Evolutionary conservation across 1,140 invertebrate genomes (phyloP).

Genomic region (Aphidius ervi): DNA sequence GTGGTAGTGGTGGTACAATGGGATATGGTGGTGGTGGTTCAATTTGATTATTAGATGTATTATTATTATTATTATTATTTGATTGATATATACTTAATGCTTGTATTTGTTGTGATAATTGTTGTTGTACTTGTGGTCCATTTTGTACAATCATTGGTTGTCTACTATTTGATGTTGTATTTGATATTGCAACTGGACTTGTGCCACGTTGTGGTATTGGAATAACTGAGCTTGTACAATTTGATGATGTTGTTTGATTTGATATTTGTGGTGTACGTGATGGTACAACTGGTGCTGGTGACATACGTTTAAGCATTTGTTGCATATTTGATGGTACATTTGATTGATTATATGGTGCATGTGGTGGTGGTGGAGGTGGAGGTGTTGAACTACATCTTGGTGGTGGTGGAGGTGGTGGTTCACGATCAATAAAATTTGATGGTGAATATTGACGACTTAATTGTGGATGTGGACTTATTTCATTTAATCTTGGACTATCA

Average conservation of each 20-base stretch:
- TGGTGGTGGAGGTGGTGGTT: slow-evolving; percentile 66
- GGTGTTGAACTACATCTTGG: slow-evolving; percentile 61
- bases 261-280: slow-evolving; percentile 57
- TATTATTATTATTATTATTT: slow-evolving; percentile 26
- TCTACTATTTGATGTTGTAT: slow-evolving; percentile 48
- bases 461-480: slow-evolving; percentile 55
- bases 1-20: slow-evolving; percentile 56
- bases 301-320: slow-evolving; percentile 81
- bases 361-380: slow-evolving; percentile 69
- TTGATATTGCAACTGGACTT: slow-evolving; percentile 66
- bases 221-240: slow-evolving; percentile 33
- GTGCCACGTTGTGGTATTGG: slow-evolving; percentile 62
- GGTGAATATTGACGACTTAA: slow-evolving; percentile 54
- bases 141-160: slow-evolving; percentile 80
- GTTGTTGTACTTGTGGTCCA: slow-evolving; percentile 76
- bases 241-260: slow-evolving; percentile 26
- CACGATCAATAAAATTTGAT: slow-evolving; percentile 54
- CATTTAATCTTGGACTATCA: slow-evolving; percentile 70
- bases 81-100: slow-evolving; percentile 75
- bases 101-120: slow-evolving; percentile 81
- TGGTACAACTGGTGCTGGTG: slow-evolving; percentile 66
- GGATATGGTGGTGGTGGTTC: slow-evolving; percentile 78
- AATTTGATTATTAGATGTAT: slow-evolving; percentile 47
- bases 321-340: slow-evolving; percentile 67
- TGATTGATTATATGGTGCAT: slow-evolving; percentile 48